Base-by-base conservation (phyloP, 2,888 invertebrate genomes). In the Drosophila paracracens region DNA sequence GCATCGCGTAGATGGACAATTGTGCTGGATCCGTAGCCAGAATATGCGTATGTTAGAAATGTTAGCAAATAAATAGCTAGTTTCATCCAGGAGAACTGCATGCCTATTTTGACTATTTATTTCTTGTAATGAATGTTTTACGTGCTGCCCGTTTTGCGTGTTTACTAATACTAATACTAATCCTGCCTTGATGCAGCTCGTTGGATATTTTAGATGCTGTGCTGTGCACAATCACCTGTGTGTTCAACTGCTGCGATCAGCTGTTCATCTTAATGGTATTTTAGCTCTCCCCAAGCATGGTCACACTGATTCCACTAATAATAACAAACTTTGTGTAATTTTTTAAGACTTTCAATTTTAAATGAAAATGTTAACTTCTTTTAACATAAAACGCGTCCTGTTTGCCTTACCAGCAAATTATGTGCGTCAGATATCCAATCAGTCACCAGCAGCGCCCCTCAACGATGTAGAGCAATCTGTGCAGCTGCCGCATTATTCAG, bases 1-100 rank as follows among this genome's bases (percentile, higher is more conserved):
- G 97, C 97, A 94, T 97, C 97, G 82, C 95, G 95, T 70, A 97
- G 93, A 93, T 96, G 96, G 70, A 94, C 94, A 74, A 97, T 93
- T 88, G 97, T 94, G 81, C 95, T 96, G 36, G 96, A 95, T 13
- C 97, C 97, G 92, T 97, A 96, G 25, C 97, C 97, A 43, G 96
- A 95, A 93, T 97, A 97, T 1, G 96, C 95, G 91, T 97, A 97
- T 0, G 96, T 96, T 71, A 96, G 92, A 92, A 97, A 97, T 48
- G 97, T 97, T 82, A 97, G 90, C 21, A 94, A 91, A 92, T 97
- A 97, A 85, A 97, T 95, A 31, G 96, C 94, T 50, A 96, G 93
- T 93, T 97, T 97, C 92, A 95, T 95, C 91, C 96, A 97, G 0
- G 96, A 95, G 81, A 97, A 94, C 88, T 96, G 96, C 97, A 97